These are phyloP conservation scores for Tragulus kanchil DNA, from an alignment of 2,113 vertebrate species.

Conservation along the genomic window DNA sequence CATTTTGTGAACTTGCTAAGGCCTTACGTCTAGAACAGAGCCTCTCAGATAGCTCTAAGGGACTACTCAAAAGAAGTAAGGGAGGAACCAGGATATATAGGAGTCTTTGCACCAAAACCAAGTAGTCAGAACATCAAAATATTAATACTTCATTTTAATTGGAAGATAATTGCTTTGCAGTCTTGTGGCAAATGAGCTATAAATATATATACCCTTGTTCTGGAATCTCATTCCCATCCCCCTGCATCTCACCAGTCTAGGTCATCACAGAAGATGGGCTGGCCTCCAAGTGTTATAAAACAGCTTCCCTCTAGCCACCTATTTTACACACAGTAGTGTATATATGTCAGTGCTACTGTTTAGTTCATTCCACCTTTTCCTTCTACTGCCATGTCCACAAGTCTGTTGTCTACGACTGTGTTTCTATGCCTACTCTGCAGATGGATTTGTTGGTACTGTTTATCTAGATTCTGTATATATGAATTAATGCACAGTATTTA, in stretches of 20 bases:
- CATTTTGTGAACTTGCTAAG: neutral
- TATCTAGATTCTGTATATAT: neutral
- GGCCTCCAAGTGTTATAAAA: neutral
- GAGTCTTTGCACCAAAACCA: neutral
- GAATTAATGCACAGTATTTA: neutral
- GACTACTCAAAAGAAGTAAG: neutral
- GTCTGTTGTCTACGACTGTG: neutral
- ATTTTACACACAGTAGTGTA: neutral
- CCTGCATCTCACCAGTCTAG: neutral
- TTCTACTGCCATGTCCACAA: neutral
- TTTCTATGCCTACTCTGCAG: neutral
- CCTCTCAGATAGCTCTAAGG: neutral
- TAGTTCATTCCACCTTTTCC: neutral
- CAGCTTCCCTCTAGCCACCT: neutral
- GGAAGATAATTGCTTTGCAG: neutral
- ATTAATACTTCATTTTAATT: neutral
- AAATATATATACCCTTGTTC: neutral
- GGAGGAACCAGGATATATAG: neutral
- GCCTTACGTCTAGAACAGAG: neutral
- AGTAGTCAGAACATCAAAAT: neutral
- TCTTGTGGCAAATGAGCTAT: neutral
- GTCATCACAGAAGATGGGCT: neutral
- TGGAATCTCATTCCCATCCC: neutral
- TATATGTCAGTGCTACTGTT: neutral
- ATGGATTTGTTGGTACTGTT: neutral